These are phyloP conservation scores for Amphipoea oculea DNA, from an alignment of 2,888 invertebrate genomes.

Conservation along the genomic window DNA sequence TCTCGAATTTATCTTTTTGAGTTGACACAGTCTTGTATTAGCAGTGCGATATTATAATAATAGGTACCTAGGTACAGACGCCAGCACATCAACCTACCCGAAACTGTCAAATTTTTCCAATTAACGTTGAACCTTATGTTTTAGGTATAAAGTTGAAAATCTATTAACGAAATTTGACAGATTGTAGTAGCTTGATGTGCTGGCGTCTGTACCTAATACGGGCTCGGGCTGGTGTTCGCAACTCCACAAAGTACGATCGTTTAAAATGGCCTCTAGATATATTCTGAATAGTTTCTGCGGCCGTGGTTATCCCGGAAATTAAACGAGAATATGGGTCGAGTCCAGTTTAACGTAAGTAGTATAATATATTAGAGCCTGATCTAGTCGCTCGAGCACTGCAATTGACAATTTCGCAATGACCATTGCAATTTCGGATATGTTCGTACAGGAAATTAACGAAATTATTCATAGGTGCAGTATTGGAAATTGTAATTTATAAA, in stretches of 20 bases:
- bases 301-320: slow-evolving; percentile 49
- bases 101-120: too few species aligned
- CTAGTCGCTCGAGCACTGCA: slow-evolving; percentile 9
- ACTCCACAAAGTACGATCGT: neutral
- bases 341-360: slow-evolving; percentile 23
- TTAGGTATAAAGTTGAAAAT: too few species aligned
- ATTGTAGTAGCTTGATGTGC: too few species aligned
- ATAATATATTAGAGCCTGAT: slow-evolving; percentile 21
- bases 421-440: slow-evolving; percentile 11
- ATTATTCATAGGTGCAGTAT: slow-evolving; percentile 18
- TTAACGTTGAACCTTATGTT: too few species aligned
- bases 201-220: too few species aligned
- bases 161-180: too few species aligned
- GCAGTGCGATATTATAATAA: too few species aligned
- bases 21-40: too few species aligned
- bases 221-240: neutral
- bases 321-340: slow-evolving; percentile 54
- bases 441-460: slow-evolving; percentile 46
- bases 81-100: too few species aligned
- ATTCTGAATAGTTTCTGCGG: slow-evolving; percentile 40
- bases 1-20: too few species aligned
- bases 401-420: slow-evolving; percentile 25
- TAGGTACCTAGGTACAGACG: too few species aligned
- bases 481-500: slow-evolving; percentile 17
- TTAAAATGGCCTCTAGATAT: slow-evolving; percentile 17